Conservation (phyloP, 2,888 invertebrate species). For the Flexamia atlantica region DNA sequence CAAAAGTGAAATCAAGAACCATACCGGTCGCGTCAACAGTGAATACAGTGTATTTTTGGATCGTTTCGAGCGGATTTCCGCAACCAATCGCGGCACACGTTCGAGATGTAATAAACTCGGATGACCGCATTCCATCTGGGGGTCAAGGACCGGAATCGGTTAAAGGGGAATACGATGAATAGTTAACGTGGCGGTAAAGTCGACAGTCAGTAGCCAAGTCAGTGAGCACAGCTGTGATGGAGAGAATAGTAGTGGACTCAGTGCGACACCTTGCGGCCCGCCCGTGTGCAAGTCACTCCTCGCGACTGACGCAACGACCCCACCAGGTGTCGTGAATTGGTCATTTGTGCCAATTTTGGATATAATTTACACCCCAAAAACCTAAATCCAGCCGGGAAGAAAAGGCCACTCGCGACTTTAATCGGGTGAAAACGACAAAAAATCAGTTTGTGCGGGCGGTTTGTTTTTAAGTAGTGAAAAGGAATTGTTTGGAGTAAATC, state of each 20-base stretch:
- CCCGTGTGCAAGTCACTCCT: constrained; percentile 1
- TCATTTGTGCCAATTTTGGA: background rate
- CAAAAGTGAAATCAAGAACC: too few species aligned
- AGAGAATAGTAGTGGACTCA: background rate
- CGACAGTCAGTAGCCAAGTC: background rate
- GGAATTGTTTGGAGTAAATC: too few species aligned
- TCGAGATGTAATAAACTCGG: background rate
- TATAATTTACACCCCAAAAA: too few species aligned
- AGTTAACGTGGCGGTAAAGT: background rate
- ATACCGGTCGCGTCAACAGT: too few species aligned
- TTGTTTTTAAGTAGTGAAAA: too few species aligned
- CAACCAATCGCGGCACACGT: background rate
- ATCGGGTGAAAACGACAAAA: too few species aligned
- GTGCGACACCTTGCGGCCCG: background rate
- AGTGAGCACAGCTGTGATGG: background rate
- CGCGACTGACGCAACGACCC: background rate
- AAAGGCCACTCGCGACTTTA: background rate
- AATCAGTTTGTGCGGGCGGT: too few species aligned
- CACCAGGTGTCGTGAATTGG: background rate
- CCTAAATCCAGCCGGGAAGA: too few species aligned
- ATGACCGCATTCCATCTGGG: background rate
- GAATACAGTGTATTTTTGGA: too few species aligned
- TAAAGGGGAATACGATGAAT: constrained; percentile 1
- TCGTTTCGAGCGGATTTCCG: background rate
- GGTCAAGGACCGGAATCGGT: constrained; percentile 5